Base-by-base conservation (phyloP, 2,113 vertebrate genomes). In the Phycodurus eques region DNA sequence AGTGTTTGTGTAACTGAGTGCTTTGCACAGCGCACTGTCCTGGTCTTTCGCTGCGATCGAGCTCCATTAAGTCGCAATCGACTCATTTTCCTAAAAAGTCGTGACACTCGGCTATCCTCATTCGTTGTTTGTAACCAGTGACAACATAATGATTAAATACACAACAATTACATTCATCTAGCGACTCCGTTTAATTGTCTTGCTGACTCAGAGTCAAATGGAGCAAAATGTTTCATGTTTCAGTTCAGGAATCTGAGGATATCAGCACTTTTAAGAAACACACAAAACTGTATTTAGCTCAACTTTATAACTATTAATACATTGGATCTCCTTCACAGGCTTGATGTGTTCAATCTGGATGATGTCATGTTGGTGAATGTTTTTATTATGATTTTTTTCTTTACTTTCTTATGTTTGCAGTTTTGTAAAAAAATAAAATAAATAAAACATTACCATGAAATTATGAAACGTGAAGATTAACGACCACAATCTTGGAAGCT, bases 1-100 rank as follows among this genome's bases (percentile, higher is more conserved):
- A 87, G 75, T 81, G 85, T 80, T 63, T 82, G 70, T 74, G 65
- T 80, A 72, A 47, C 43, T 31, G 44, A 17, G 2, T 3, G n/a
- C 14, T 8, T 35, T 19, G 31, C 59, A 35, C 59, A 61, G 14
- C 59, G 17, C 59, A 61, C 31, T 35, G 15, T 35, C 31, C 19
- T 31, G 12, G 44, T 66, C 2, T 44, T 27, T 19, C 20, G n/a
- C 22, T 56, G 22, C 31, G 11, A 59, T 31, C 12, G 31, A 15
- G 27, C 27, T 31, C 31, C 59, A 35, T 33, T 3, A 33, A 60
- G 33, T 27, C 27, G 14, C 31, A 1, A 31, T 59, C 31, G 54
- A 57, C 6, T 53, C 19, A 9, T 59, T 59, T 19, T 61, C 3
- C 17, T 35, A 56, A 56, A 22, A 56, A 22, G 51, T 8, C 8